phyloP scores from a whole-genome alignment of 2,113 vertebrate species.

The Syngnathus typhle region DNA sequence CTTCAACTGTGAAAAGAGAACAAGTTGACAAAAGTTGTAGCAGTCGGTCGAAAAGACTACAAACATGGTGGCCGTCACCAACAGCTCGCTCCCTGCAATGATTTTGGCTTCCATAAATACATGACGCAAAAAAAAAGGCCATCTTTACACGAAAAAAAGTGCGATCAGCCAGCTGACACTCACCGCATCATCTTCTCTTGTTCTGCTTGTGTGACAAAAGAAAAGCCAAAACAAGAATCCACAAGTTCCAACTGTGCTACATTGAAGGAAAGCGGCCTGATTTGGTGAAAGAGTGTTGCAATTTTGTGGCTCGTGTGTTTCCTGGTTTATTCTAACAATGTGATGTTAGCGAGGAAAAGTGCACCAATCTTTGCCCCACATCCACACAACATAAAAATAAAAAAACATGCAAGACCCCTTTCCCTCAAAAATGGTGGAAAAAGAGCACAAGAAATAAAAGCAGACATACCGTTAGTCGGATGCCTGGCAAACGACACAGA shows the following conservation, averaged over 20 bases:
- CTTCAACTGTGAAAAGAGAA: too few species aligned
- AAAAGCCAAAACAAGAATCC: not conserved
- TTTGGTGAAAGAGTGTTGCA: not conserved
- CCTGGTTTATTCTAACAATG: not conserved
- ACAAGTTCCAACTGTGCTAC: not conserved
- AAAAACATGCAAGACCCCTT: conserved; percentile 65
- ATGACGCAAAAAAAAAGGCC: not conserved
- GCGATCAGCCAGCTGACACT: not conserved
- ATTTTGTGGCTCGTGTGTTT: not conserved
- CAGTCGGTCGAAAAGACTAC: too few species aligned
- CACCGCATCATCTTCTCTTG: not conserved
- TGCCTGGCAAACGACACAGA: conserved; percentile 99
- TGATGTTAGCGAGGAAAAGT: conserved; percentile 48
- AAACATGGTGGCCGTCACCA: too few species aligned
- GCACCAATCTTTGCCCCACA: not conserved
- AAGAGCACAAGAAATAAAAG: conserved; percentile 66
- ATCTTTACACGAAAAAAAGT: not conserved
- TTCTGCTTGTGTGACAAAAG: not conserved
- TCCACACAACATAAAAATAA: conserved; percentile 16
- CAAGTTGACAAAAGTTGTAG: too few species aligned
- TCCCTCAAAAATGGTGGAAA: conserved; percentile 50
- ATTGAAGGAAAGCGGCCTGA: not conserved
- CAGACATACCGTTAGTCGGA: conserved; percentile 99
- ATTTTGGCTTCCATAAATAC: not conserved
- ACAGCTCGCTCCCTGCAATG: too few species aligned